Evolutionary conservation across 2,797 vertebrate genomes (phyloP).

Genomic region (Vultur gryphus): DNA sequence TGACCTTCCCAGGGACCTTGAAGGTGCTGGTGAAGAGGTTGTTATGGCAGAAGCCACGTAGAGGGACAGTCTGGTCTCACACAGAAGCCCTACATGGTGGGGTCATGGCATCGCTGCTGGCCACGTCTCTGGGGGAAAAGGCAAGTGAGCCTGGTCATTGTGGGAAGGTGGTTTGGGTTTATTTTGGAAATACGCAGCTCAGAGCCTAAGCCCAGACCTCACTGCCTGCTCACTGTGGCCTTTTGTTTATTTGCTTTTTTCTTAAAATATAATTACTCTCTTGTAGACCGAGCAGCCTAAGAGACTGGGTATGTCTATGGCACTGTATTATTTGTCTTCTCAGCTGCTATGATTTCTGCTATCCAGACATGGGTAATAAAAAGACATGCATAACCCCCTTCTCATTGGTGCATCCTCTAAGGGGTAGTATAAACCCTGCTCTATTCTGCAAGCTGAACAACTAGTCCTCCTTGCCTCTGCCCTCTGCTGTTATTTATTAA

Average conservation of each 20-base stretch:
- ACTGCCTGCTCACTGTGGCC: neutral
- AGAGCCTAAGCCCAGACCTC: neutral
- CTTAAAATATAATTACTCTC: neutral
- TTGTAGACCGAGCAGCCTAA: neutral
- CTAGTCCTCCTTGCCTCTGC: neutral
- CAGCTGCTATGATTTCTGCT: neutral
- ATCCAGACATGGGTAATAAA: neutral
- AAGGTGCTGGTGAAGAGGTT: neutral
- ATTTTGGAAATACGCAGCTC: neutral
- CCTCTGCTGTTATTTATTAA: constrained; percentile 6
- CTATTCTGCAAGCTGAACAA: neutral
- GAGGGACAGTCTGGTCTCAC: neutral
- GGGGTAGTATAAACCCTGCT: neutral
- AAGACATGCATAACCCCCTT: neutral
- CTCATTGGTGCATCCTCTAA: constrained; percentile 14
- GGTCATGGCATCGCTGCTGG: neutral
- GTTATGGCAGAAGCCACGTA: neutral
- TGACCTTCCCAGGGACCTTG: neutral
- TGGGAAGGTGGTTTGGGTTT: neutral
- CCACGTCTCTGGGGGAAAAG: neutral
- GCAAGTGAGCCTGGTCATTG: neutral
- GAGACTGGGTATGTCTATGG: neutral
- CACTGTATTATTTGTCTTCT: neutral
- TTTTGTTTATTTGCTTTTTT: constrained; percentile 18
- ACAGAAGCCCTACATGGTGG: neutral